Evolutionary conservation across 1,140 invertebrate species (phyloP), one percentile per base, ranked within the genome.

Genomic region (Scaptodrosophila lebanonensis): DNA sequence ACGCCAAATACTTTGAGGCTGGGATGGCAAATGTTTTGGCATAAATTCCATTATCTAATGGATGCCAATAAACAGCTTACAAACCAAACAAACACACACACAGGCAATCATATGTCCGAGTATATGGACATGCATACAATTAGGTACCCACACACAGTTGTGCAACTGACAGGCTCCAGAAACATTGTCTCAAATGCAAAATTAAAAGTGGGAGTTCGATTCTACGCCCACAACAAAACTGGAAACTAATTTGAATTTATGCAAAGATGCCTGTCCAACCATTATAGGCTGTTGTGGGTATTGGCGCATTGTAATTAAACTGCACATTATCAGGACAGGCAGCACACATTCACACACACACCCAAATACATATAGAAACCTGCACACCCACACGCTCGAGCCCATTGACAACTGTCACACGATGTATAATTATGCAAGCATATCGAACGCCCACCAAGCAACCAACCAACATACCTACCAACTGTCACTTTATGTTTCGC

Each of bases 191-290:
- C 60, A 42, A 29, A 61, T 36, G 16, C 27, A 54, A 77, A 79
- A 77, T 77, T 77, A 77, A 77, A 77, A 77, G 73, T 77, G n/a
- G n/a, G n/a, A n/a, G n/a, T n/a, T n/a, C n/a, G 73, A 77, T 79
- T 75, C 52, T 68, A 54, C 32, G 30, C n/a, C 35, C 33, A 20
- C 30, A 15, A 33, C 33, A 11, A 8, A 30, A 44, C 20, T 57
- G 54, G 20, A 62, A 79, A 66, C 53, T 79, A 82, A 79, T 79
- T 75, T 79, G 38, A 82, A 82, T 69, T 82, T 79, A 75, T 79
- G 61, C 52, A 56, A 33, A 67, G 50, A 49, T 61, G 48, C 47
- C 49, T 18, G 33, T 18, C 15, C 43, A 30, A 16, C 29, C 9
- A 35, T 38, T 8, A 50, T 22, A 51, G 33, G 15, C 4, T 2